Conservation (phyloP, 2,888 invertebrate genomes). For the Tinea pellionella region DNA sequence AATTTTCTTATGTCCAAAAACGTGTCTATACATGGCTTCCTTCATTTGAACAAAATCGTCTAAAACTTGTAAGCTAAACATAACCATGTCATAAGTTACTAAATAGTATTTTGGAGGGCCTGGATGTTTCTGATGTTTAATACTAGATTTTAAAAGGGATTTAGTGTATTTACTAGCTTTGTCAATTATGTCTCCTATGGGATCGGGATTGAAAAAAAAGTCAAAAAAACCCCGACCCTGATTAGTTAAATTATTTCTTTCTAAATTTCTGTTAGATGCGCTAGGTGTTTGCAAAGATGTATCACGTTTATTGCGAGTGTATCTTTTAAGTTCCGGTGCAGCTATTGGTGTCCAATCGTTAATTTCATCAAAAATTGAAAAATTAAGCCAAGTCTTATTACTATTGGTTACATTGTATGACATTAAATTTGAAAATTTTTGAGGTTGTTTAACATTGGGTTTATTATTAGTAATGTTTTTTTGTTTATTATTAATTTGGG, state of each 20-base stretch:
- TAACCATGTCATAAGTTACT: slow-evolving; percentile 37
- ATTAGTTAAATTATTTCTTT: not conserved
- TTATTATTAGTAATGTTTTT: not conserved
- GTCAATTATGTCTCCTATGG: slow-evolving; percentile 26
- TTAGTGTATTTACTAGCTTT: slow-evolving; percentile 33
- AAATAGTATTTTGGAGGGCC: slow-evolving; percentile 42
- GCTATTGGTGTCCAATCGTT: slow-evolving; percentile 51
- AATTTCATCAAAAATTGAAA: not conserved
- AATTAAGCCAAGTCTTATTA: not conserved
- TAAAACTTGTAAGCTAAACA: slow-evolving; percentile 41
- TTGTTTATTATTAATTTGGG: not conserved
- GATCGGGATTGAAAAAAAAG: slow-evolving; percentile 30
- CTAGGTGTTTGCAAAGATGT: not conserved
- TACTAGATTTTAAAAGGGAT: slow-evolving; percentile 30
- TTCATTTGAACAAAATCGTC: slow-evolving; percentile 41
- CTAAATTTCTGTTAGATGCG: not conserved
- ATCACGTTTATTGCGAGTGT: not conserved
- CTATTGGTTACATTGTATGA: not conserved
- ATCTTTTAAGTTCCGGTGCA: not conserved
- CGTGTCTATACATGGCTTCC: slow-evolving; percentile 30
- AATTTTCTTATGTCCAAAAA: slow-evolving; percentile 17
- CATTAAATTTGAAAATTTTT: not conserved
- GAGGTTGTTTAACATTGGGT: not conserved
- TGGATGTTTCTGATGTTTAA: not conserved
- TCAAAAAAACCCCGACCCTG: slow-evolving; percentile 27